phyloP scores from a whole-genome alignment of 2,113 vertebrate genomes.

The Ailuropoda melanoleuca region DNA sequence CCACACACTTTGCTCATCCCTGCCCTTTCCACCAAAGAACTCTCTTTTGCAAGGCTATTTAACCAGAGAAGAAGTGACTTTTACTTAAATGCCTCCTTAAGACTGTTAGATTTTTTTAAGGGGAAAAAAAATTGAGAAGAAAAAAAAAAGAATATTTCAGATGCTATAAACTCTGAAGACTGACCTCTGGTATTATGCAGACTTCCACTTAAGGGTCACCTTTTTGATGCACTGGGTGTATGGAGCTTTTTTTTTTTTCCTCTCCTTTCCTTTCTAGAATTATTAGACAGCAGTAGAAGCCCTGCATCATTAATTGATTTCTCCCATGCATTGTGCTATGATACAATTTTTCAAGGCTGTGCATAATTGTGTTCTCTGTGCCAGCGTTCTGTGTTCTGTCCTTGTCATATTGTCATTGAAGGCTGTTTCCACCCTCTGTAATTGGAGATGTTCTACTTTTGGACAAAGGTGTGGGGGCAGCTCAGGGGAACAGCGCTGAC shows the following conservation, averaged over 20 bases:
- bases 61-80: constrained; percentile 77
- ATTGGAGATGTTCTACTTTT: constrained; percentile 94
- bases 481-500: constrained; percentile 92
- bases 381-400: constrained; percentile 87
- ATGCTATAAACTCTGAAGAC: constrained; percentile 69
- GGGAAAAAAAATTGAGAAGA: constrained; percentile 48
- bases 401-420: constrained; percentile 93
- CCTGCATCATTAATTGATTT: constrained; percentile 90
- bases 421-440: constrained; percentile 91
- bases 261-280: constrained; percentile 80
- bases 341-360: constrained; percentile 92
- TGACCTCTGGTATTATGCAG: constrained; percentile 80
- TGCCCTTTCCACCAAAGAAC: constrained; percentile 74
- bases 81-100: constrained; percentile 81
- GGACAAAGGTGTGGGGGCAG: constrained; percentile 93
- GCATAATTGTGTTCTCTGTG: constrained; percentile 90
- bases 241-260: neutral
- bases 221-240: constrained; percentile 65
- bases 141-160: constrained; percentile 59
- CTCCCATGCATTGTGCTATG: constrained; percentile 87
- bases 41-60: constrained; percentile 80
- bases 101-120: constrained; percentile 68
- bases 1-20: constrained; percentile 58
- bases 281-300: constrained; percentile 87
- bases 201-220: constrained; percentile 80